Evolutionary conservation across 2,888 invertebrate genomes (phyloP), one percentile per base, ranked within the genome.

Genomic region (Agriotes lineatus): DNA sequence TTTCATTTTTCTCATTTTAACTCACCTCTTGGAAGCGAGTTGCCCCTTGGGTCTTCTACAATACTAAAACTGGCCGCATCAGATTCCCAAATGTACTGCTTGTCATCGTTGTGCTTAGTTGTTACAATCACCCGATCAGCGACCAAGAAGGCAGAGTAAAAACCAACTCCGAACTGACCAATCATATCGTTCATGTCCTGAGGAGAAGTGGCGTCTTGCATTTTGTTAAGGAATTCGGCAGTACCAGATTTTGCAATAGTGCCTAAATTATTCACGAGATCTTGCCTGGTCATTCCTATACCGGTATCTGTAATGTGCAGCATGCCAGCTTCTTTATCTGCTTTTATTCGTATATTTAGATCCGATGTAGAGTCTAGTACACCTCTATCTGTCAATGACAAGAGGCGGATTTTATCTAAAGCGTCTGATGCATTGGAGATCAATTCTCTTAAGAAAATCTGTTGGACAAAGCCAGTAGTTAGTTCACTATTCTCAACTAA

Each of bases 351-450:
- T 73, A 99, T 95, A 75, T 91, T 89, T 66, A 98, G 85, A 79
- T 99, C 97, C 0, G 91, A 88, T 78, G 92, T 93, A 7, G 91
- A 86, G 25, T 90, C 90, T 72, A 99, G 85, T 63, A 93, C 93
- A 64, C 88, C 86, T 76, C 91, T 91, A 79, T 97, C 92, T 0
- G 99, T 99, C 61, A 99, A 87, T 1, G 98, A 94, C 69, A 99
- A 84, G 76, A 99, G 88, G 19, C 99, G 91, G 79, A 99, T 97
- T 85, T 99, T 99, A 86, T 99, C 99, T 74, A 99, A 87, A 42
- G 99, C 99, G 88, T 99, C 99, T 0, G 99, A 99, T 0, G 97
- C 99, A 86, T 99, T 99, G 0, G 99, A 99, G 81, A 99, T 99
- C 83, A 99, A 87, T 86, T 99, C 99, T 80, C 99, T 90, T 70